Evolutionary conservation across 30 jellyfish, hydroid and myxozoan genomes (phyloP).

Genomic region (Aurelia aurita complex sp. Pacific): DNA sequence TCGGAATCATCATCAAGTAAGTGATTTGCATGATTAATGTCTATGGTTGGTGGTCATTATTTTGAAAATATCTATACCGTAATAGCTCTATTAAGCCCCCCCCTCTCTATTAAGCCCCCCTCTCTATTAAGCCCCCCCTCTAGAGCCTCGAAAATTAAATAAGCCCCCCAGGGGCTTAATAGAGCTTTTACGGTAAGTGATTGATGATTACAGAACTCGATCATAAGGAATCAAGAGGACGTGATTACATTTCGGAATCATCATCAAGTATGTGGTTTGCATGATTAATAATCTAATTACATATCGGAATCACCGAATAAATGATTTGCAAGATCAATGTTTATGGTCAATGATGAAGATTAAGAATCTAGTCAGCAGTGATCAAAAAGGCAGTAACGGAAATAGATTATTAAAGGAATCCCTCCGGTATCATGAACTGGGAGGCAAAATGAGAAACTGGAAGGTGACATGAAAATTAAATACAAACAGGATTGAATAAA

Average conservation of each 20-base stretch:
- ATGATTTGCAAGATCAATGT: background rate
- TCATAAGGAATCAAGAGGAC: slow-evolving; percentile 84
- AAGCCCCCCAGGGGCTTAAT: too few relatives aligned
- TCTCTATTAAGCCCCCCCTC: too few relatives aligned
- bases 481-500: too few relatives aligned
- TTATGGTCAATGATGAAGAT: background rate
- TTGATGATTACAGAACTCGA: slow-evolving; percentile 48
- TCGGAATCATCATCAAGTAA: slow-evolving; percentile 91
- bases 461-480: too few relatives aligned
- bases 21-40: background rate
- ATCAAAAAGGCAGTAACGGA: background rate
- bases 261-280: slow-evolving; percentile 70
- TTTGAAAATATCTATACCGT: background rate
- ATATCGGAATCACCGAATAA: slow-evolving; percentile 90
- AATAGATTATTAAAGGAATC: too few relatives aligned
- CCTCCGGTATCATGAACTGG: too few relatives aligned
- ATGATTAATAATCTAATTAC: slow-evolving; percentile 49
- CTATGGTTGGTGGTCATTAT: background rate
- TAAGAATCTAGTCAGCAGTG: background rate
- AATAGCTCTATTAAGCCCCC: too few relatives aligned
- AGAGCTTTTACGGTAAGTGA: too few relatives aligned
- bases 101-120: too few relatives aligned
- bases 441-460: too few relatives aligned
- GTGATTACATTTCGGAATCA: slow-evolving; percentile 87
- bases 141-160: too few relatives aligned